A percentile compares a stretch with the other conserved stretches of the same genome.
Conservation (phyloP, 2,113 vertebrate genomes). For the Pachycephala philippinensis region DNA sequence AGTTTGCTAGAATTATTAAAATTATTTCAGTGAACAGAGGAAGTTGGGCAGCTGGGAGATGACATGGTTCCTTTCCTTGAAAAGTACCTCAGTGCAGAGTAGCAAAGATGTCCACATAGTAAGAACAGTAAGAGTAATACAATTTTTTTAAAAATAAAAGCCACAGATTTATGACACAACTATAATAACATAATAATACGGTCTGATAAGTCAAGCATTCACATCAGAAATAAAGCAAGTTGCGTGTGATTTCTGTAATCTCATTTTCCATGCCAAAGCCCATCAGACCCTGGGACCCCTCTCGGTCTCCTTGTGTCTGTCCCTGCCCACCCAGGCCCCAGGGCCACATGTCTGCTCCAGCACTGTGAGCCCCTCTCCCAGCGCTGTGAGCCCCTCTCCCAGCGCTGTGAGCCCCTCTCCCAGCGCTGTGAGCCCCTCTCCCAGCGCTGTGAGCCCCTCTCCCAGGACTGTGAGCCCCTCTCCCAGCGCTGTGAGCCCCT, state of each 20-base stretch:
- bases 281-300: accelerated
- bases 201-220: not conserved
- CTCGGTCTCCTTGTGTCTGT: accelerated
- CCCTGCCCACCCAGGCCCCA: accelerated
- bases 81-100: not conserved
- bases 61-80: not conserved
- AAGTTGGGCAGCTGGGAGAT: not conserved
- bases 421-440: too few species aligned
- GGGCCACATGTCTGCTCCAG: too few species aligned
- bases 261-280: not conserved
- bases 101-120: not conserved
- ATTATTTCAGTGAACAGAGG: not conserved
- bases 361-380: too few species aligned
- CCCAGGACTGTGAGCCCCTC: accelerated
- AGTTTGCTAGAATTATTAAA: not conserved
- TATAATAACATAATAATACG: not conserved
- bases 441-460: too few species aligned
- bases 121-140: not conserved
- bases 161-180: not conserved
- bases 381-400: accelerated
- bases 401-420: accelerated
- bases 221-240: not conserved
- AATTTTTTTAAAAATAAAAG: not conserved
- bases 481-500: too few species aligned
- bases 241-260: not conserved